Percentiles rank a stretch among this genome's conserved stretches.
Evolutionary conservation across 2,888 invertebrate genomes (phyloP).

Genomic region (Sipha maydis): DNA sequence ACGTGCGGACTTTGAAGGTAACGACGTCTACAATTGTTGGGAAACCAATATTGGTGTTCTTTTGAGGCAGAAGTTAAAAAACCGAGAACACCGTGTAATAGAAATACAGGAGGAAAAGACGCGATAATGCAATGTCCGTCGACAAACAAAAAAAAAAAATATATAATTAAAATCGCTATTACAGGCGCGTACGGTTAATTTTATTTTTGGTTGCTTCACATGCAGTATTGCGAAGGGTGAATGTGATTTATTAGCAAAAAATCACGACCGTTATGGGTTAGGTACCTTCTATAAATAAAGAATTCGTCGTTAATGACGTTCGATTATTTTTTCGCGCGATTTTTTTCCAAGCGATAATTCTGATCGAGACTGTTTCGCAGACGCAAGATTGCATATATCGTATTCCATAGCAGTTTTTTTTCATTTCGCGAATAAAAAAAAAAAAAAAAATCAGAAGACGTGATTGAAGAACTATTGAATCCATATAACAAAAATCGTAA

Average conservation of each 20-base stretch:
- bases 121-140: background rate
- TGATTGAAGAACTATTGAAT: background rate
- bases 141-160: background rate
- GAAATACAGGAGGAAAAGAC: background rate
- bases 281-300: background rate
- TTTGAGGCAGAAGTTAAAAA: background rate
- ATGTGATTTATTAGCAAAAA: background rate
- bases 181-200: background rate
- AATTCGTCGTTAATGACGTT: background rate
- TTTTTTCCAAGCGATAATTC: background rate
- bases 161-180: background rate
- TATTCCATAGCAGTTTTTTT: background rate
- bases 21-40: background rate
- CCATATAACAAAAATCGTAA: background rate
- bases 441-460: background rate
- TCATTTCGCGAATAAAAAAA: background rate
- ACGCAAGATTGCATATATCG: background rate
- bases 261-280: background rate
- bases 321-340: background rate
- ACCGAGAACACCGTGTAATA: no score
- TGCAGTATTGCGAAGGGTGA: background rate
- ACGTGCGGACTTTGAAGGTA: constrained; percentile 18
- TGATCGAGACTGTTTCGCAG: background rate
- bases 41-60: background rate
- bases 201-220: background rate